Conservation (phyloP, 1,140 invertebrate species). For the Goniozus legneri region DNA sequence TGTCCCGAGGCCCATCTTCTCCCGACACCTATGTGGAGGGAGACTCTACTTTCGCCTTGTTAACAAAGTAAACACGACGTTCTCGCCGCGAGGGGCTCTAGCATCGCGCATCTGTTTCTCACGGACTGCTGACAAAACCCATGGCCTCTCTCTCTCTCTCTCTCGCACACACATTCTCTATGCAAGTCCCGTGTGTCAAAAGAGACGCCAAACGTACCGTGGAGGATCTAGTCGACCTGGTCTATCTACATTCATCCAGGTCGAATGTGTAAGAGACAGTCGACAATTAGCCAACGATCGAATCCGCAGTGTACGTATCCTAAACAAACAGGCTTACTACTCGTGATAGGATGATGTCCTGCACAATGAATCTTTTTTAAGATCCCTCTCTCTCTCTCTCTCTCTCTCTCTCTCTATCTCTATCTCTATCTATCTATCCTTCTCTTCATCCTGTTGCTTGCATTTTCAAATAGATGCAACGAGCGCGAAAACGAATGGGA, state of each 20-base stretch:
- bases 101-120: constrained; percentile 28
- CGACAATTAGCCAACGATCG: constrained; percentile 37
- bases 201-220: background rate
- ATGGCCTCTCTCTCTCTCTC: constrained; percentile 15
- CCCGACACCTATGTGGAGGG: background rate
- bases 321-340: constrained; percentile 44
- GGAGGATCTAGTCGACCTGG: no score
- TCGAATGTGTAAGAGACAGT: no score
- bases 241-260: no score
- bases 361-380: no score
- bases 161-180: background rate
- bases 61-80: constrained; percentile 29
- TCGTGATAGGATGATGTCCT: constrained; percentile 36
- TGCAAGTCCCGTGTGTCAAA: background rate
- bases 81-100: constrained; percentile 1
- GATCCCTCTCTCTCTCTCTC: no score
- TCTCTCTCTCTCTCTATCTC: no score
- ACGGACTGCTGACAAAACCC: constrained; percentile 19
- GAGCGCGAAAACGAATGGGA: no score
- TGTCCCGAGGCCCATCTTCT: no score
- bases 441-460: no score
- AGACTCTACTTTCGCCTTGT: constrained; percentile 28
- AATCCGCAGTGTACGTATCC: constrained; percentile 29
- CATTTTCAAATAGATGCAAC: no score
- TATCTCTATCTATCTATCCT: no score